phyloP scores from a whole-genome alignment of 2,888 invertebrate species.

The Tuta absoluta region DNA sequence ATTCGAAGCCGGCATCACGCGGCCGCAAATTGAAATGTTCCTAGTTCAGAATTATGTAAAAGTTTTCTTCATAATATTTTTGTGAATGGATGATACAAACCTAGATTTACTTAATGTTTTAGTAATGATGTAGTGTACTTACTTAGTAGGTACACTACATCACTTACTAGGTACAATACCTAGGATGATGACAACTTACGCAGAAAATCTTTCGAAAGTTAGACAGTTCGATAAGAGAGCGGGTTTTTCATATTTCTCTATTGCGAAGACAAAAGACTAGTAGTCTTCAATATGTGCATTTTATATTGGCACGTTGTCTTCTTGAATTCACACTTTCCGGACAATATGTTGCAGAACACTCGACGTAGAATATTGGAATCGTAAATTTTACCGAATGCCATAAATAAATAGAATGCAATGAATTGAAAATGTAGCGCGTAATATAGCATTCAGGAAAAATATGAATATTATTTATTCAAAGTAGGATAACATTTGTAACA shows the following conservation, averaged over 20 bases:
- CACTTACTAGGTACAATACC: too few relatives aligned
- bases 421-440: conserved; percentile 17
- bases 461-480: too few relatives aligned
- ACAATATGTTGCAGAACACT: conserved; percentile 26
- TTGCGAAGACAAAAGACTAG: not conserved
- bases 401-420: conserved; percentile 18
- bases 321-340: conserved; percentile 22
- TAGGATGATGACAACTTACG: not conserved
- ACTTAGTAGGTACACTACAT: too few relatives aligned
- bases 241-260: not conserved
- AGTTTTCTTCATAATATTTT: too few relatives aligned
- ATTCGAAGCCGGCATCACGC: not conserved
- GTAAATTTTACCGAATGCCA: conserved; percentile 21
- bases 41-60: too few relatives aligned
- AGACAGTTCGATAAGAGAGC: not conserved
- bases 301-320: conserved; percentile 38
- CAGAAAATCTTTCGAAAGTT: too few relatives aligned
- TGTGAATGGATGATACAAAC: too few relatives aligned
- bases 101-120: too few relatives aligned
- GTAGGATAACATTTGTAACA: too few relatives aligned
- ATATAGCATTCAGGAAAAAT: not conserved
- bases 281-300: conserved; percentile 31
- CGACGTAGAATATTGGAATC: conserved; percentile 21
- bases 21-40: too few relatives aligned
- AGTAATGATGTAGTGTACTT: too few relatives aligned